Base-by-base conservation (phyloP, 2,113 vertebrate genomes). In the Paramisgurnus dabryanus region DNA sequence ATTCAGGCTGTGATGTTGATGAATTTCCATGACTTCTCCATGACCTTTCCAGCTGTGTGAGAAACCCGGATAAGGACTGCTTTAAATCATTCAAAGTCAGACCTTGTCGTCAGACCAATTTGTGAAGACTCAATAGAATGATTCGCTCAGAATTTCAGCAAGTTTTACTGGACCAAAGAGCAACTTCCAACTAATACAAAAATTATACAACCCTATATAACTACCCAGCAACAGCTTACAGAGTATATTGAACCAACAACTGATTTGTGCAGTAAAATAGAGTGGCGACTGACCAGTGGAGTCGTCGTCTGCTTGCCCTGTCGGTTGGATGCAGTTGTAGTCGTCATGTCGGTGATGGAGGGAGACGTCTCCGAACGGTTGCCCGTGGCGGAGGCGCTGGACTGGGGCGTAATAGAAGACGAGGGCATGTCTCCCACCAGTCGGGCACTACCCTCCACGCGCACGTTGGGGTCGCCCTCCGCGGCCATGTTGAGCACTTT, bases 401-500 rank as follows among this genome's bases (percentile, higher is more conserved):
- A 98, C 90, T 99, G 97, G 0, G 98, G 98, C 67, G 98, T 99
- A 94, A 99, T 98, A 84, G 96, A 93, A 79, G 92, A 97, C 88
- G 97, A 98, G 89, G 97, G 97, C 94, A 98, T 95, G 93, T 99
- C 98, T 87, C 98, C 98, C 82, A 99, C 98, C 88, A 99, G 94
- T 73, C 96, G 95, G 75, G 98, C 96, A 75, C 98, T 99, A 86
- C 98, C 98, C 85, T 98, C 95, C 90, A 98, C 96, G 83, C 90
- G 90, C 91, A 99, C 96, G 91, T 99, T 98, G 83, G 96, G 93
- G 90, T 98, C 96, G 1, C 94, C 97, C 93, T 99, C 98, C 4
- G 96, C 98, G 74, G 97, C 98, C 97, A 99, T 98, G 92, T 98
- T 98, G 90, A 99, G 95, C 92, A 99, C 97, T 91, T 97, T 97